Conservation (phyloP, 2,888 invertebrate genomes). For the Parnassius orleans region DNA sequence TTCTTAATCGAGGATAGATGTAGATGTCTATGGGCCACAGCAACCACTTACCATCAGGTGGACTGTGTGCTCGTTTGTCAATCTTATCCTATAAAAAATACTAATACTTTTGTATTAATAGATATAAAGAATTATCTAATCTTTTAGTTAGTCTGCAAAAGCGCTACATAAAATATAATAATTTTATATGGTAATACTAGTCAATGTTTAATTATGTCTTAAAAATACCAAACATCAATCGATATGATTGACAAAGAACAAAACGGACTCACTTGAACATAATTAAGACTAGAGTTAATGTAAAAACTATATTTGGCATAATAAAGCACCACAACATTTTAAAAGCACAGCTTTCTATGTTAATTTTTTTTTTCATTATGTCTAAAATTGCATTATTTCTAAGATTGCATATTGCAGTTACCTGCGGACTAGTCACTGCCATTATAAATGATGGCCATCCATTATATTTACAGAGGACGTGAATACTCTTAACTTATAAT, state of each 20-base stretch:
- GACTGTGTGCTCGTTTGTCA: too few species aligned
- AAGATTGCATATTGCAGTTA: slow-evolving; percentile 24
- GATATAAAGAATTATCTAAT: too few species aligned
- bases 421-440: slow-evolving; percentile 22
- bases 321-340: slow-evolving; percentile 17
- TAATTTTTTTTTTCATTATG: background rate
- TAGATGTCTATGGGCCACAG: too few species aligned
- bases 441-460: slow-evolving; percentile 4
- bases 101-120: too few species aligned
- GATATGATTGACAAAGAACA: slow-evolving; percentile 3
- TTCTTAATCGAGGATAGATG: too few species aligned
- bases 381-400: slow-evolving; percentile 12
- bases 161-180: too few species aligned
- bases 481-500: background rate
- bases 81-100: too few species aligned
- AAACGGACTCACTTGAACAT: slow-evolving; percentile 16
- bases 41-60: too few species aligned
- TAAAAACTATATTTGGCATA: slow-evolving; percentile 23
- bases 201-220: background rate
- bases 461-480: slow-evolving; percentile 16
- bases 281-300: slow-evolving; percentile 24
- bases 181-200: too few species aligned
- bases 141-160: too few species aligned
- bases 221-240: slow-evolving; percentile 2
- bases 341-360: background rate